Evolutionary conservation across 2,888 invertebrate species (phyloP).

Genomic region (Drosophila phalerata): DNA sequence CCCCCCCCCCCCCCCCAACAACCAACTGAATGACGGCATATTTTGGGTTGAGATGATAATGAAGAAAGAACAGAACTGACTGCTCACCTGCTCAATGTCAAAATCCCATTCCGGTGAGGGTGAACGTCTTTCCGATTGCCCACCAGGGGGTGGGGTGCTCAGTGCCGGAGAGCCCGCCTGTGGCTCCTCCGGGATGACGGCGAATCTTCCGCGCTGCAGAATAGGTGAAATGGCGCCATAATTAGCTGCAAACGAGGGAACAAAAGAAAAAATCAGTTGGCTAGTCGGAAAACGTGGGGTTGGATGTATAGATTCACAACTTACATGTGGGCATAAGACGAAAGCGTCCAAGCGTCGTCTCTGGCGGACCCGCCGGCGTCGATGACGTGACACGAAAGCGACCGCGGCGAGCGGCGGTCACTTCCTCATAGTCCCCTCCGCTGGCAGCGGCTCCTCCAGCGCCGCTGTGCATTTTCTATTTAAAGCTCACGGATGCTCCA

Average conservation of each 20-base stretch:
- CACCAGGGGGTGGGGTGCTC: conserved; percentile 75
- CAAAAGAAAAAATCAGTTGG: not conserved
- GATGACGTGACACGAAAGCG: conserved; percentile 87
- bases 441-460: conserved; percentile 66
- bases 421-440: conserved; percentile 83
- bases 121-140: conserved; percentile 75
- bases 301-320: conserved; percentile 25
- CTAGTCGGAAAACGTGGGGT: not conserved
- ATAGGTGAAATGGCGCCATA: conserved; percentile 86
- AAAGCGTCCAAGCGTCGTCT: conserved; percentile 85
- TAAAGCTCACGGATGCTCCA: conserved; percentile 30
- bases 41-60: conserved; percentile 12
- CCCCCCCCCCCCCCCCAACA: too few relatives aligned
- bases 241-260: conserved; percentile 76
- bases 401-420: conserved; percentile 85
- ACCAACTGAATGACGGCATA: conserved; percentile 44
- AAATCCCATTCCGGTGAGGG: conserved; percentile 86
- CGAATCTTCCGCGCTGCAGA: conserved; percentile 85
- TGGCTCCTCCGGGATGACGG: conserved; percentile 86
- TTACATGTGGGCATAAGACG: conserved; percentile 85
- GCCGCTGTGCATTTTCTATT: conserved; percentile 63
- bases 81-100: conserved; percentile 85
- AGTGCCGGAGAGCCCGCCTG: conserved; percentile 84
- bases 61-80: not conserved
- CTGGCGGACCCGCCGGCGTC: conserved; percentile 84